Evolutionary conservation across 2,888 invertebrate genomes (phyloP), one percentile per base, ranked within the genome.

Genomic region (Erebia aethiops): DNA sequence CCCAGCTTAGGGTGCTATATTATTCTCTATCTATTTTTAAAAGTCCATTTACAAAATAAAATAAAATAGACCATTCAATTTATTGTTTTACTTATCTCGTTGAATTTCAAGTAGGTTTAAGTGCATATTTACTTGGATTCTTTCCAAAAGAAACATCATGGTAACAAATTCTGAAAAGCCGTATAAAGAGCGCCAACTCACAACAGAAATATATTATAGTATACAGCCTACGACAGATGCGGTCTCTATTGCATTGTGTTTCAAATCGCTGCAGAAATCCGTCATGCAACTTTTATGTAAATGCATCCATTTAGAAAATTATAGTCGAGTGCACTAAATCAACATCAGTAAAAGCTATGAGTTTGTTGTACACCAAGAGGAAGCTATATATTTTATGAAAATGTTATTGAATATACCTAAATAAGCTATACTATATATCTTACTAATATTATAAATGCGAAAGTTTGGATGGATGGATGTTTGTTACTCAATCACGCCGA

Each of bases 281-380:
- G 67, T 46, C 58, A 49, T 67, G 66, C 16, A 49, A 67, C 67
- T 67, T 56, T 58, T 67, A 67, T 58, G 58, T 67, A 67, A 67
- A 58, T 67, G 67, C 67, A 67, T 67, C 67, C 67, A 67, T 67
- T 67, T 67, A 67, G 67, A 67, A 58, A 67, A 67, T 67, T 67
- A 67, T 58, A 67, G 58, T 16, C 67, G 67, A 67, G 67, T 65
- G 71, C 68, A 69, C 71, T 65, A 71, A 65, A 71, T 71, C 61
- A 65, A 61, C 56, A 65, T 68, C 67, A 67, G 49, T 43, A 54
- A 60, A 65, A 58, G 58, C 52, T n/a, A n/a, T 26, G 26, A 64
- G n/a, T 35, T 11, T 52, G 35, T 64, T 35, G 26, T 52, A 52
- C 51, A 16, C 10, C 11, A 51, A 64, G 63, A 64, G n/a, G 16